Evolutionary conservation across 2,888 invertebrate genomes (phyloP).

Genomic region (Tetragnatha montana): DNA sequence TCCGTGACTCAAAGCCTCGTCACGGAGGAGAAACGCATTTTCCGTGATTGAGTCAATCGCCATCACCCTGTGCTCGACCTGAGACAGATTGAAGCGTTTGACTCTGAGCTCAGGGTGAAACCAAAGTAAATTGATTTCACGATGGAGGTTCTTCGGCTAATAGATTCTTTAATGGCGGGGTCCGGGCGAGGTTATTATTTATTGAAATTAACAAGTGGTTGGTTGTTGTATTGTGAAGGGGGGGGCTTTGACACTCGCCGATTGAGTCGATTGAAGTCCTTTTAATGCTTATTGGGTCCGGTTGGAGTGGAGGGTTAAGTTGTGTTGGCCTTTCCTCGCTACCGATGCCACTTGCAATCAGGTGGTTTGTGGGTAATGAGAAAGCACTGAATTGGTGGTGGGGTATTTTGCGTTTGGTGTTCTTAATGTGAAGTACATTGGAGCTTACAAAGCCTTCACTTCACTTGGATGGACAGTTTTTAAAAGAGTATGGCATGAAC

Average conservation of each 20-base stretch:
- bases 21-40: background rate
- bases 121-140: conserved; percentile 63
- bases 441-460: too few relatives aligned
- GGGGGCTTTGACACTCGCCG: conserved; percentile 19
- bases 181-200: conserved; percentile 49
- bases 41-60: background rate
- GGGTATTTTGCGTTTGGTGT: too few relatives aligned
- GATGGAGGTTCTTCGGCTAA: conserved; percentile 26
- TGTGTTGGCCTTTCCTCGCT: background rate
- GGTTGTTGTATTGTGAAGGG: conserved; percentile 11
- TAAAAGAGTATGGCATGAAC: too few relatives aligned
- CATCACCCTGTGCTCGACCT: background rate
- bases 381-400: too few relatives aligned
- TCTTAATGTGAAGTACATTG: too few relatives aligned
- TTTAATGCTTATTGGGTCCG: background rate
- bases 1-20: background rate
- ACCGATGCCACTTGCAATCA: background rate
- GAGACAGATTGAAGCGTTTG: conserved; percentile 54
- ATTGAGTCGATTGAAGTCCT: conserved; percentile 5
- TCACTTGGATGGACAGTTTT: too few relatives aligned
- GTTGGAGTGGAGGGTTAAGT: background rate
- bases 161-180: conserved; percentile 37
- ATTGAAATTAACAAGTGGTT: conserved; percentile 50
- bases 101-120: conserved; percentile 39
- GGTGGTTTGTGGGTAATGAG: too few relatives aligned